These are phyloP conservation scores for Nesogale talazaci DNA, from an alignment of 2,113 vertebrate genomes.

Conservation along the genomic window DNA sequence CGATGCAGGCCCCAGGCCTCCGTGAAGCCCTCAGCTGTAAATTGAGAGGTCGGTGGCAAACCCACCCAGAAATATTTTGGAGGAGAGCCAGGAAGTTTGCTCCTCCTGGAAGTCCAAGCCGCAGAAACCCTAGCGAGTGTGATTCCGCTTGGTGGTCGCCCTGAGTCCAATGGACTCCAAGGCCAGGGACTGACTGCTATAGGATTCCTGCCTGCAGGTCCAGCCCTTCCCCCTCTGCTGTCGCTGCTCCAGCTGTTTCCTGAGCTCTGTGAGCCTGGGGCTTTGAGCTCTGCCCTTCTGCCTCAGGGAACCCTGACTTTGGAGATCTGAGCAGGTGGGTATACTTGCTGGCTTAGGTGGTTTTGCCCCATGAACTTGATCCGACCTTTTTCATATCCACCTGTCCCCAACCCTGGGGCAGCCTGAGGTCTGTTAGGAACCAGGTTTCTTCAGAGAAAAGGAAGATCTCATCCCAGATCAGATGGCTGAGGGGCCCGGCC, in stretches of 20 bases:
- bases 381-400: conserved; percentile 18
- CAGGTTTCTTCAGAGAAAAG: conserved; percentile 25
- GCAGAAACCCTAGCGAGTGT: background rate
- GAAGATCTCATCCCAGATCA: background rate
- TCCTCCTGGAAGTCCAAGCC: background rate
- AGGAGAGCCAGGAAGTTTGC: background rate
- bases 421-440: background rate
- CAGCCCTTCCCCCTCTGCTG: conserved; percentile 1
- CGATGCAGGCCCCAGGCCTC: no score
- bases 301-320: conserved; percentile 41
- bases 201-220: background rate
- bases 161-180: background rate
- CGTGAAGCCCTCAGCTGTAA: background rate
- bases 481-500: background rate
- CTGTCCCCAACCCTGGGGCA: background rate
- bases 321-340: background rate
- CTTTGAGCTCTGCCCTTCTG: conserved; percentile 1
- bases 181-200: background rate
- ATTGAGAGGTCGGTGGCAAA: background rate
- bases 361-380: conserved; percentile 46
- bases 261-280: background rate
- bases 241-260: background rate
- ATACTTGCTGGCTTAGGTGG: background rate
- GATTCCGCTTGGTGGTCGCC: background rate
- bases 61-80: background rate